Conservation (phyloP, 2,797 vertebrate genomes). For the Sebastes elongatus region DNA sequence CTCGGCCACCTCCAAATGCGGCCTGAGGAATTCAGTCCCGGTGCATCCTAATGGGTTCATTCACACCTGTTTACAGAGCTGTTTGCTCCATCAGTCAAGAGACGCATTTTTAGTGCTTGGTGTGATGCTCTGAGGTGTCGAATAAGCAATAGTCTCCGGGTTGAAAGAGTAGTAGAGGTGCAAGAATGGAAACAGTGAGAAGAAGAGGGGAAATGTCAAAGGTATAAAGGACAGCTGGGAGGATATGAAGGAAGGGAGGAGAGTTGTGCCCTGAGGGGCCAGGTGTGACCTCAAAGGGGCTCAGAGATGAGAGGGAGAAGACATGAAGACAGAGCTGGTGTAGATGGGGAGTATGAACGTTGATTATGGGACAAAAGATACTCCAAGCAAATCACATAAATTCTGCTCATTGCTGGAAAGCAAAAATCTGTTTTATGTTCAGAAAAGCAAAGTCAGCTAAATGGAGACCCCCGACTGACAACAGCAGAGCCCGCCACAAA, state of each 20-base stretch:
- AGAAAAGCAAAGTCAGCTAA: conserved; percentile 43
- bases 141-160: conserved; percentile 51
- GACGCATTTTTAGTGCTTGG: conserved; percentile 18
- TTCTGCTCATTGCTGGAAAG: not conserved
- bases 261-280: conserved; percentile 17
- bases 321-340: not conserved
- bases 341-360: not conserved
- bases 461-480: conserved; percentile 10
- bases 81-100: conserved; percentile 29
- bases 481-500: not conserved
- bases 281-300: not conserved
- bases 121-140: conserved; percentile 56
- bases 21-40: conserved; percentile 3
- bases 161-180: conserved; percentile 51
- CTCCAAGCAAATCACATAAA: not conserved
- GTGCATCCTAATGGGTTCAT: conserved; percentile 2
- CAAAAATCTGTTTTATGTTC: conserved; percentile 20
- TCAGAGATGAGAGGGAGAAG: not conserved
- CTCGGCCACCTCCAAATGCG: conserved; percentile 22
- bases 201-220: conserved; percentile 29
- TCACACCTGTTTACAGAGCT: conserved; percentile 37
- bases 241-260: conserved; percentile 27
- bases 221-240: conserved; percentile 61
- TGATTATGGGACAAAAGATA: not conserved
- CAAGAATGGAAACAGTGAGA: conserved; percentile 24